These are phyloP conservation scores for Mesaphorura yosii DNA, from an alignment of 1,140 invertebrate genomes.

Conservation along the genomic window DNA sequence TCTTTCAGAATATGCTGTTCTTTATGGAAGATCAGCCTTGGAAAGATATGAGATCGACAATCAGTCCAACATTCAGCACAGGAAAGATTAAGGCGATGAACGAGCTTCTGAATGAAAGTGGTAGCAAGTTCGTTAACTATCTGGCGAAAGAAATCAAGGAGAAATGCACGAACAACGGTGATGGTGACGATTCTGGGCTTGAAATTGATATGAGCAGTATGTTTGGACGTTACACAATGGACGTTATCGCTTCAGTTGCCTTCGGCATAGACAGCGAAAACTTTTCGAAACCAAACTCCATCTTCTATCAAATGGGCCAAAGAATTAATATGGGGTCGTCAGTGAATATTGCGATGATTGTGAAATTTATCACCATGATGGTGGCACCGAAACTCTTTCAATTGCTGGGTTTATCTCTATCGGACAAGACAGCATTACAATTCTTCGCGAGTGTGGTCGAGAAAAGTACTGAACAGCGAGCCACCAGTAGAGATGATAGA, in stretches of 20 bases:
- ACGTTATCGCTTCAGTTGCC: constrained; percentile 14
- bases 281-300: constrained; percentile 11
- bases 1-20: constrained; percentile 35
- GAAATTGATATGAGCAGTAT: constrained; percentile 5
- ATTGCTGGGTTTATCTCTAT: neutral
- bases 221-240: constrained; percentile 9
- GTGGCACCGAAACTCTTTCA: neutral
- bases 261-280: constrained; percentile 18
- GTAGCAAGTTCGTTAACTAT: neutral
- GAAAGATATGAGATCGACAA: constrained; percentile 32
- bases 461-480: constrained; percentile 33
- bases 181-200: no score
- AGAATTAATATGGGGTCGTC: constrained; percentile 1
- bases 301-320: neutral
- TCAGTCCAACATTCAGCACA: constrained; percentile 41
- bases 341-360: neutral
- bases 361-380: neutral
- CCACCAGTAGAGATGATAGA: constrained; percentile 2
- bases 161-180: no score
- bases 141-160: neutral
- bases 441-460: constrained; percentile 35
- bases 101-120: constrained; percentile 2
- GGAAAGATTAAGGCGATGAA: constrained; percentile 37
- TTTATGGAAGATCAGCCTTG: constrained; percentile 28
- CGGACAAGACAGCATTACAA: neutral